Evolutionary conservation across 2,888 invertebrate species (phyloP).

Genomic region (Mythimna albipuncta): DNA sequence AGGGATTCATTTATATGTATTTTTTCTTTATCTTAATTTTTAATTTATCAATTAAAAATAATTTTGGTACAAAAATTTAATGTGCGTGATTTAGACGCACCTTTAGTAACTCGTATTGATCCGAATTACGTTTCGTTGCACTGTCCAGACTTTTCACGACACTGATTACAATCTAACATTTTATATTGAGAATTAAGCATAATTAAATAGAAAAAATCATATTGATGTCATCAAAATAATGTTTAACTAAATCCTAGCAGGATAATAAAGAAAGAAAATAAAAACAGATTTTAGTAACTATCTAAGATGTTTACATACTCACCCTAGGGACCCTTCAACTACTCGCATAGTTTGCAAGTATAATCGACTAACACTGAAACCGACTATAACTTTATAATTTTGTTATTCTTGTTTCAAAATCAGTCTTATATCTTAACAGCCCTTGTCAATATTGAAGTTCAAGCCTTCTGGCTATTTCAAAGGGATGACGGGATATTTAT

Average conservation of each 20-base stretch:
- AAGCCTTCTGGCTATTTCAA: neutral
- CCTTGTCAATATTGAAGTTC: too few species aligned
- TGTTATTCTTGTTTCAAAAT: neutral
- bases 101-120: neutral
- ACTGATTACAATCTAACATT: neutral
- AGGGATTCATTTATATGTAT: too few species aligned
- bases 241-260: neutral
- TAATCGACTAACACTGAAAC: conserved; percentile 12
- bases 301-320: neutral
- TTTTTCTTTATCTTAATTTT: too few species aligned
- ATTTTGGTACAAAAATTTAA: neutral
- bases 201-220: neutral
- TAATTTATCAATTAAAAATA: too few species aligned
- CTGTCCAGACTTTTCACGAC: neutral
- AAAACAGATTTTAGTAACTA: neutral
- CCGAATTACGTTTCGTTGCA: conserved; percentile 9
- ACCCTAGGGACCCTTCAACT: neutral
- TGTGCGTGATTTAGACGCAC: neutral
- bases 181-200: neutral
- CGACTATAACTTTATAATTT: too few species aligned
- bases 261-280: neutral
- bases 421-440: neutral
- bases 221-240: neutral
- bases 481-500: neutral
- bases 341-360: neutral